Conservation (phyloP, 2,888 invertebrate species). For the Dasypogon diadema region DNA sequence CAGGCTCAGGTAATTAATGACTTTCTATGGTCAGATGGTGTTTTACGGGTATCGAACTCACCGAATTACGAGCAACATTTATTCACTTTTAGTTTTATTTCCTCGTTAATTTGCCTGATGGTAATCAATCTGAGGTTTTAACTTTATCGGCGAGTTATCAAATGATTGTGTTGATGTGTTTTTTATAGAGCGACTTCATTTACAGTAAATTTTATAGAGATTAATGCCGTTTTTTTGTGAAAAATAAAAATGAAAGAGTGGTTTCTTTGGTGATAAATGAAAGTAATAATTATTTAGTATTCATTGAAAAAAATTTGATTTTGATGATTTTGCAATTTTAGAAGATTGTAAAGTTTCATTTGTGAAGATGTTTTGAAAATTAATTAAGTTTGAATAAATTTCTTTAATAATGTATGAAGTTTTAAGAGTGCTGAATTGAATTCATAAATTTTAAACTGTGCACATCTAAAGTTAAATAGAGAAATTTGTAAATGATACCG, state of each 20-base stretch:
- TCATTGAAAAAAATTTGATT: neutral
- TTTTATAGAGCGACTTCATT: neutral
- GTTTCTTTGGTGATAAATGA: neutral
- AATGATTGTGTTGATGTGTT: conserved; percentile 44
- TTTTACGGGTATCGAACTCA: conserved; percentile 45
- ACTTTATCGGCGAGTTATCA: conserved; percentile 45
- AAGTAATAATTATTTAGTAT: neutral
- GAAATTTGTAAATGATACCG: too few species aligned
- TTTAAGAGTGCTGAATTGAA: too few species aligned
- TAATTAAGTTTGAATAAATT: too few species aligned
- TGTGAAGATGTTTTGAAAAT: too few species aligned
- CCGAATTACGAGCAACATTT: conserved; percentile 44
- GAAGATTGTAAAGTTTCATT: too few species aligned
- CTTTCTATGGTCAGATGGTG: conserved; percentile 29
- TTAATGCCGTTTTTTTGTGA: conserved; percentile 24
- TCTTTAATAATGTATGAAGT: too few species aligned
- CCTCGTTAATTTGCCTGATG: conserved; percentile 45
- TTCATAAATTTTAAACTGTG: too few species aligned
- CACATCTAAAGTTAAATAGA: too few species aligned
- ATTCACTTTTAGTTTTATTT: conserved; percentile 43
- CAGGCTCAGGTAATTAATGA: conserved; percentile 37
- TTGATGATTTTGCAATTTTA: neutral
- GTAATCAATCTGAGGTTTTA: conserved; percentile 36
- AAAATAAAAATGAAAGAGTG: neutral
- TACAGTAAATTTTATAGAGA: conserved; percentile 29